Evolutionary conservation across 1,140 invertebrate genomes (phyloP).

Genomic region (Plutomurus gul): DNA sequence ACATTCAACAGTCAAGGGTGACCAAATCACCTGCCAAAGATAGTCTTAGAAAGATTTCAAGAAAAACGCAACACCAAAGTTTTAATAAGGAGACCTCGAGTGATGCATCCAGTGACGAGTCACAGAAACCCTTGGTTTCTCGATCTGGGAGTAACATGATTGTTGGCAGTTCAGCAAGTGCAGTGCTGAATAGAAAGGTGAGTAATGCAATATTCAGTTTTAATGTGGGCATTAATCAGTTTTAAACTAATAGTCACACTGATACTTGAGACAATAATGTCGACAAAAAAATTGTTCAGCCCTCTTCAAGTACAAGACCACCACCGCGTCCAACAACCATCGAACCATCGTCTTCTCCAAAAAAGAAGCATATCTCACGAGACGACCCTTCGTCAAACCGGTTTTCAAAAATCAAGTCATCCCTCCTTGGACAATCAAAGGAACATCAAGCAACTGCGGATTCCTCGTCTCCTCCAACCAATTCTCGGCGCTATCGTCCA

Average conservation of each 20-base stretch:
- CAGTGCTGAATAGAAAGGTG: not conserved
- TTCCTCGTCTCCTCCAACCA: not conserved
- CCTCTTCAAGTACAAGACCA: not conserved
- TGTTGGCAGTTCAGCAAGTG: not conserved
- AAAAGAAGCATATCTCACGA: slow-evolving; percentile 26
- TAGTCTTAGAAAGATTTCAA: slow-evolving; percentile 27
- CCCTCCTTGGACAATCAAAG: slow-evolving; percentile 32
- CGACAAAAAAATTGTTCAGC: not conserved
- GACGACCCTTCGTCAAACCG: slow-evolving; percentile 37
- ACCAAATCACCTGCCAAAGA: slow-evolving; percentile 19
- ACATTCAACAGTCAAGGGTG: not conserved
- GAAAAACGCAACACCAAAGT: slow-evolving; percentile 12
- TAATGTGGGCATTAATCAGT: no score
- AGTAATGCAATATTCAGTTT: no score
- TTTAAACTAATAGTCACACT: no score
- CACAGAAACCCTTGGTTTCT: slow-evolving; percentile 47
- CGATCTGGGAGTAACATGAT: not conserved
- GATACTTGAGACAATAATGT: no score
- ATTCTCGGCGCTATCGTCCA: not conserved
- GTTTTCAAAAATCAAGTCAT: slow-evolving; percentile 31
- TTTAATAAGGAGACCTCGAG: slow-evolving; percentile 30
- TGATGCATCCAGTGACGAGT: slow-evolving; percentile 52
- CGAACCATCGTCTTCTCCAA: slow-evolving; percentile 29
- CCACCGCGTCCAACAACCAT: not conserved
- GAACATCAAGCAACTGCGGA: not conserved